These are phyloP conservation scores for Sturnus vulgaris DNA, from an alignment of 2,113 vertebrate genomes.

Conservation along the genomic window DNA sequence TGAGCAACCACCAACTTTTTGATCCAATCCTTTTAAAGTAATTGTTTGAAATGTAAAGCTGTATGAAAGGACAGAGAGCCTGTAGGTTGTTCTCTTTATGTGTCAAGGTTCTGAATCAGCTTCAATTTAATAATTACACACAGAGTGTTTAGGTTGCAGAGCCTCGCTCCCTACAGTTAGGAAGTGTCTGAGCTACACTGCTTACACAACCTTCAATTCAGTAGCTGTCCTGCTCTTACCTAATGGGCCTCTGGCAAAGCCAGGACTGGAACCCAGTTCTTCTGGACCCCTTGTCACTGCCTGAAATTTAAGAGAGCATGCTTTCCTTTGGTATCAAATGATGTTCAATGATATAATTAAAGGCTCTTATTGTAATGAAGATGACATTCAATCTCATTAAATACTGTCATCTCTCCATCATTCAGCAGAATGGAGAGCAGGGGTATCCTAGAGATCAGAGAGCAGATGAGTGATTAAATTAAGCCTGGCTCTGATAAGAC, in stretches of 20 bases:
- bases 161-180: neutral
- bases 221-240: neutral
- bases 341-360: conserved; percentile 1
- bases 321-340: neutral
- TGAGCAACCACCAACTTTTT: neutral
- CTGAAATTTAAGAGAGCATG: neutral
- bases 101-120: conserved; percentile 28
- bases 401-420: neutral
- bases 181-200: neutral
- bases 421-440: neutral
- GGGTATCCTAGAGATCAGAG: neutral
- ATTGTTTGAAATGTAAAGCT: neutral
- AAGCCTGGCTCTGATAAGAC: neutral
- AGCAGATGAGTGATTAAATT: neutral
- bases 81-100: neutral
- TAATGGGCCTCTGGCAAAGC: neutral
- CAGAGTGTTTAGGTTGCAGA: neutral
- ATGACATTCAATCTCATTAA: conserved; percentile 2
- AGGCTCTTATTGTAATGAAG: conserved; percentile 14
- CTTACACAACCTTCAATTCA: neutral
- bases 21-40: neutral
- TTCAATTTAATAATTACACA: neutral
- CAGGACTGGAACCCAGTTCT: neutral
- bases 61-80: neutral
- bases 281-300: neutral